Percentiles rank a stretch among this genome's conserved stretches.
Conservation (phyloP, 1,140 invertebrate species). For the Bursaphelenchus mucronatus region DNA sequence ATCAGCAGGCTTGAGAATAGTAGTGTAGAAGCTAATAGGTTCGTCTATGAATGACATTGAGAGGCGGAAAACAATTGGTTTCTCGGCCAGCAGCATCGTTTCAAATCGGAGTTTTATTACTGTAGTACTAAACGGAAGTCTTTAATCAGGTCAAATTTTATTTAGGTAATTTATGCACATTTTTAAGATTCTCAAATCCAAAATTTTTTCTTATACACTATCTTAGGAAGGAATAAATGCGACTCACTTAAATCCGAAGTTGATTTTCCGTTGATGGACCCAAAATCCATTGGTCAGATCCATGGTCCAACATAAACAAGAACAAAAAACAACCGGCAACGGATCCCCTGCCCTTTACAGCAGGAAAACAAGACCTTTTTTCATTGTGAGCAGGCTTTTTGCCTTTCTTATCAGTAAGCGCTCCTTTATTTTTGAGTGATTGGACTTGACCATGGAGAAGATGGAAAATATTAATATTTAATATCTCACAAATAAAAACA, state of each 20-base stretch:
- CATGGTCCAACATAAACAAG: background rate
- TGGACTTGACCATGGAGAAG: slow-evolving; percentile 5
- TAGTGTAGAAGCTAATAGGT: background rate
- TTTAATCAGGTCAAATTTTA: background rate
- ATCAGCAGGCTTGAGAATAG: slow-evolving; percentile 5
- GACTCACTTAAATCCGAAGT: slow-evolving; percentile 16
- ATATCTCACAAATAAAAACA: too few species aligned
- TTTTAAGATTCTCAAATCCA: too few species aligned
- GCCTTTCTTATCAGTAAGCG: slow-evolving; percentile 1
- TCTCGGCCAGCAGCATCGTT: slow-evolving; percentile 2
- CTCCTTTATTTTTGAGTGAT: background rate
- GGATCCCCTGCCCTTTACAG: background rate
- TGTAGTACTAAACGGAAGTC: slow-evolving; percentile 5
- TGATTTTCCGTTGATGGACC: slow-evolving; percentile 6
- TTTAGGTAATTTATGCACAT: too few species aligned
- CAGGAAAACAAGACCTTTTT: background rate
- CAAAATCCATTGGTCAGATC: slow-evolving; percentile 12
- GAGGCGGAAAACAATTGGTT: slow-evolving; percentile 3
- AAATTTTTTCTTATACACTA: too few species aligned
- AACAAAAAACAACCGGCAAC: background rate
- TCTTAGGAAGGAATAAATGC: background rate
- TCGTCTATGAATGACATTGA: slow-evolving; percentile 11
- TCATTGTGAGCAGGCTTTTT: background rate
- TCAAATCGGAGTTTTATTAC: slow-evolving; percentile 8
- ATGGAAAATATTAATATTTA: slow-evolving; percentile 1